Conservation (phyloP, 2,113 vertebrate species). For the Zapus hudsonius region DNA sequence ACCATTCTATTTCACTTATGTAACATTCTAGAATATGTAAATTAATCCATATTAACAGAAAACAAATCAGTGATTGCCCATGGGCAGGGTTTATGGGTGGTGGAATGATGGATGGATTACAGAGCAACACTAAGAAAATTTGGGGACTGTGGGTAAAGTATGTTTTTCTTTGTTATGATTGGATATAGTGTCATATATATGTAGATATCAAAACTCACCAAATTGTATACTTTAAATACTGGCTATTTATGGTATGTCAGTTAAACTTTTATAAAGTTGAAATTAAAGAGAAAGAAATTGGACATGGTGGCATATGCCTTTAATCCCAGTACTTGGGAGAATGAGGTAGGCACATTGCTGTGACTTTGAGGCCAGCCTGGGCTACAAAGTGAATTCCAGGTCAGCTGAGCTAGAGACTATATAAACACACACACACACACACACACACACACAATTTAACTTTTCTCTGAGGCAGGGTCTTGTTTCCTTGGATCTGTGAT, state of each 20-base stretch:
- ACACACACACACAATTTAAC: not conserved
- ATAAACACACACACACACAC: no score
- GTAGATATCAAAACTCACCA: not conserved
- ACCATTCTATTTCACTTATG: not conserved
- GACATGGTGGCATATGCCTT: no score
- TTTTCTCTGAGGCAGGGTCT: not conserved
- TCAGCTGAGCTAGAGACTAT: no score
- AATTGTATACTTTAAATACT: not conserved
- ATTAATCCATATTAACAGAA: not conserved
- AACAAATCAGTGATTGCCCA: not conserved
- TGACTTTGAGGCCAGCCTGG: no score
- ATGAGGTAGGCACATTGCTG: no score
- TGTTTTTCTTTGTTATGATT: not conserved
- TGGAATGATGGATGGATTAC: not conserved
- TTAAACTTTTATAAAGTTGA: not conserved
- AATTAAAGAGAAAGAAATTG: not conserved
- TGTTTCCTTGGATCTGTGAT: not conserved
- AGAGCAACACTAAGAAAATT: not conserved
- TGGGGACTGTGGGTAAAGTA: not conserved
- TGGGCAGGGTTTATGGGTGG: not conserved
- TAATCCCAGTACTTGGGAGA: no score
- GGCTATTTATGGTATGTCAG: not conserved
- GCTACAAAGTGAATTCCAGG: no score
- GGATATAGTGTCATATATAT: not conserved
- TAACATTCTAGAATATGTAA: conserved; percentile 17